Conservation (phyloP, 1,140 invertebrate genomes). For the Drepana arcuata region DNA sequence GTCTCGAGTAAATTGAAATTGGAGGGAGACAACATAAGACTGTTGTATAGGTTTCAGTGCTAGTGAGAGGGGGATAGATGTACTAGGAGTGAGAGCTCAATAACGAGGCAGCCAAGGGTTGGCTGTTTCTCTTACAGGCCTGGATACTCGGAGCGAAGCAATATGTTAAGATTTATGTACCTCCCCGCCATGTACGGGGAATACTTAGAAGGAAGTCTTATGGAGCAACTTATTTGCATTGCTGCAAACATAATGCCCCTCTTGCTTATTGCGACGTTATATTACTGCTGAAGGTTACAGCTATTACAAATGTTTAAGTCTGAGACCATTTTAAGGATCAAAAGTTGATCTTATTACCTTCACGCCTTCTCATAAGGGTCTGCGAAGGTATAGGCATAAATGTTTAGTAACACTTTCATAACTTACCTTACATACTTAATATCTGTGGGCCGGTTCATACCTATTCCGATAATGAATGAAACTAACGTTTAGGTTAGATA, state of each 20-base stretch:
- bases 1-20: constrained; percentile 72
- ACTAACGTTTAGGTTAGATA: no score
- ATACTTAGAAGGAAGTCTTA: constrained; percentile 40
- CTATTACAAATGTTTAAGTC: no score
- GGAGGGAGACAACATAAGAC: constrained; percentile 43
- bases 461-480: no score
- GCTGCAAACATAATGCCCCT: constrained; percentile 16
- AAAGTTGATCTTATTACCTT: no score
- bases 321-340: no score
- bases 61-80: constrained; percentile 34
- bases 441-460: no score
- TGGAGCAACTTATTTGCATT: constrained; percentile 46
- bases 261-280: constrained; percentile 19
- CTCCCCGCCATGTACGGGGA: constrained; percentile 31
- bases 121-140: constrained; percentile 52
- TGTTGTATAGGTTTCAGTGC: constrained; percentile 9
- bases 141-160: constrained; percentile 37
- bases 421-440: no score
- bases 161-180: constrained; percentile 67
- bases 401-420: no score
- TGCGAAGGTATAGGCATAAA: no score
- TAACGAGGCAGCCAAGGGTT: constrained; percentile 72
- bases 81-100: constrained; percentile 68
- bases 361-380: no score
- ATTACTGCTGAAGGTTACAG: no score